These are phyloP conservation scores for Megaptera novaeangliae DNA, from an alignment of 2,113 vertebrate species.

Conservation along the genomic window DNA sequence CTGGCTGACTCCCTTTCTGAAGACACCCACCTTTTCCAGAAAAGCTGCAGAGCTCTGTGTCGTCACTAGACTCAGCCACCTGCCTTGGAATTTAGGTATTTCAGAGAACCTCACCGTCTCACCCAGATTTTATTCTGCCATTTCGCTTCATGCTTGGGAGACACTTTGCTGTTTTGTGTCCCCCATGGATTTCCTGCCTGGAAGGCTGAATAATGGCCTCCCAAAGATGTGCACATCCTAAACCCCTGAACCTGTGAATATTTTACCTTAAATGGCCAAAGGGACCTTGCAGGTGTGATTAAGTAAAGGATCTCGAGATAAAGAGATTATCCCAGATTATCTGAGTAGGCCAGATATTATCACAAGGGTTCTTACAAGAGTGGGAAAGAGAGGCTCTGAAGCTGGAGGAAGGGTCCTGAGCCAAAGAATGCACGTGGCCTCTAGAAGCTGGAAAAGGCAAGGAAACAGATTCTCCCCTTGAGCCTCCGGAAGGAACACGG, in stretches of 20 bases:
- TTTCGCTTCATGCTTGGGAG: neutral
- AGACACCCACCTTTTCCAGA: neutral
- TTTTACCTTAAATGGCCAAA: neutral
- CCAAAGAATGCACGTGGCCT: neutral
- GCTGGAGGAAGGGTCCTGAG: neutral
- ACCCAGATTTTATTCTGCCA: neutral
- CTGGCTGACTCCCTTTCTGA: neutral
- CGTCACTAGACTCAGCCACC: neutral
- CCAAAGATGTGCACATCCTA: neutral
- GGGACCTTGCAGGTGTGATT: neutral
- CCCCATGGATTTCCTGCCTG: neutral
- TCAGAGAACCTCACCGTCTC: neutral
- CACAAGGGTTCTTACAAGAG: neutral
- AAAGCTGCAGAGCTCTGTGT: neutral
- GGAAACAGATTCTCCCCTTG: neutral
- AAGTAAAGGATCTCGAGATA: neutral
- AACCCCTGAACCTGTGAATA: neutral
- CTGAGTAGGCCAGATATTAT: neutral
- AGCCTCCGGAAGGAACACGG: neutral
- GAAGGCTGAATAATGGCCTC: neutral
- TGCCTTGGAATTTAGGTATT: neutral
- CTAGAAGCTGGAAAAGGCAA: neutral
- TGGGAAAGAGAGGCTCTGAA: neutral
- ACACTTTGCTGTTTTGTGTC: neutral
- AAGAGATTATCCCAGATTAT: neutral